Conservation (phyloP, 2,797 vertebrate genomes). For the Myotis myotis region DNA sequence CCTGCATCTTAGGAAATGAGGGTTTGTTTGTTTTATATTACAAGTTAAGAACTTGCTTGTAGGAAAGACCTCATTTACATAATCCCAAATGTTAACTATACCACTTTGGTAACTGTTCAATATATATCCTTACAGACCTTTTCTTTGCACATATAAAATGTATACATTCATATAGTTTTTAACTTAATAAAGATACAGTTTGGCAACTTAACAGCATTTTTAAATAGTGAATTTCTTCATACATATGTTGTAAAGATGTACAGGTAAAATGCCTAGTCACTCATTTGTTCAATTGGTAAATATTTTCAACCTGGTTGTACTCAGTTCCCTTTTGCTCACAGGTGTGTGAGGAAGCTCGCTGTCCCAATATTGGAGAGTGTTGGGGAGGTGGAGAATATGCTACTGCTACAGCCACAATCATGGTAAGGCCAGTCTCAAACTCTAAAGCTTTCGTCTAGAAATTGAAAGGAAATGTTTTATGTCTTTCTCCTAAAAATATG, state of each 20-base stretch:
- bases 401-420: slow-evolving; percentile 97
- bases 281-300: background rate
- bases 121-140: background rate
- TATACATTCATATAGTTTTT: background rate
- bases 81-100: background rate
- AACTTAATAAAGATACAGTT: background rate
- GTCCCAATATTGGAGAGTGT: slow-evolving; percentile 98
- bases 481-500: background rate
- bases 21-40: background rate
- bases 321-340: slow-evolving; percentile 74
- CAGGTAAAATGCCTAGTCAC: background rate
- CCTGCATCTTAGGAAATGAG: background rate
- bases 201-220: slow-evolving; percentile 24
- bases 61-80: background rate
- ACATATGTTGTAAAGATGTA: background rate
- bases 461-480: background rate
- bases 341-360: slow-evolving; percentile 98
- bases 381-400: slow-evolving; percentile 97
- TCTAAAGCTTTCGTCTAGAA: background rate
- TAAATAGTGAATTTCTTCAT: slow-evolving; percentile 31
- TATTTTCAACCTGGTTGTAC: background rate
- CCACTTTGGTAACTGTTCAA: background rate
- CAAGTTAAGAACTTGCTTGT: background rate
- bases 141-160: background rate
- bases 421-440: slow-evolving; percentile 86